Evolutionary conservation across 1,140 invertebrate genomes (phyloP).

Genomic region (Drosophila insularis): DNA sequence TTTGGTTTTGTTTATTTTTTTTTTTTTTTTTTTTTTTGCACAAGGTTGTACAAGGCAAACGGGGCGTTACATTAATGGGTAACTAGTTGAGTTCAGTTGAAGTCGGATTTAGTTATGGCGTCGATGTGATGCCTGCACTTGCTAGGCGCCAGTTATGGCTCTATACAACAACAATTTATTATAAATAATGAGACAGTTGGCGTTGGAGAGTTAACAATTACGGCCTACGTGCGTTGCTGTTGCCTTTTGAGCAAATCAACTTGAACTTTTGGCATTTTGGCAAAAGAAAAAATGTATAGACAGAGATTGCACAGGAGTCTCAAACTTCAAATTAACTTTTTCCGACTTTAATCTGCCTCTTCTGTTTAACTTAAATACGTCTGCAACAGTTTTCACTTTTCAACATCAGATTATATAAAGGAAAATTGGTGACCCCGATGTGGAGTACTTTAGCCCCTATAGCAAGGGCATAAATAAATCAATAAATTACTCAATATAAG

Average conservation of each 20-base stretch:
- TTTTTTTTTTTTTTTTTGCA: conserved; percentile 41
- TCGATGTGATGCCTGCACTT: conserved; percentile 47
- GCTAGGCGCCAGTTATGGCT: conserved; percentile 58
- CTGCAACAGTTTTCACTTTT: too few species aligned
- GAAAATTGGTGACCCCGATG: too few species aligned
- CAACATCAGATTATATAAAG: too few species aligned
- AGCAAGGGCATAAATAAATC: too few species aligned
- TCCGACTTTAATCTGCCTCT: neutral
- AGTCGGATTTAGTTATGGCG: conserved; percentile 20
- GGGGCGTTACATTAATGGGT: conserved; percentile 75
- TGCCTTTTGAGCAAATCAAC: conserved; percentile 34
- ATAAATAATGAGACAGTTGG: conserved; percentile 67
- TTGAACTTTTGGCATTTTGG: conserved; percentile 65
- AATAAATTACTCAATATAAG: too few species aligned
- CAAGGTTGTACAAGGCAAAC: conserved; percentile 81
- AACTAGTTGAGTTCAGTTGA: conserved; percentile 51
- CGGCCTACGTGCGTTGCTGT: conserved; percentile 60
- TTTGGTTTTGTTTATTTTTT: conserved; percentile 11
- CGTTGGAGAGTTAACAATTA: conserved; percentile 62
- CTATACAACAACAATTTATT: conserved; percentile 54
- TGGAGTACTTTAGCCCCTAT: too few species aligned
- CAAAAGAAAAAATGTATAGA: conserved; percentile 12
- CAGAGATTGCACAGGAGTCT: too few species aligned
- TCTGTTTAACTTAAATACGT: too few species aligned
- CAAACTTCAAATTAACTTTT: too few species aligned